Conservation (phyloP, 2,888 invertebrate species). For the Dicycla oo region DNA sequence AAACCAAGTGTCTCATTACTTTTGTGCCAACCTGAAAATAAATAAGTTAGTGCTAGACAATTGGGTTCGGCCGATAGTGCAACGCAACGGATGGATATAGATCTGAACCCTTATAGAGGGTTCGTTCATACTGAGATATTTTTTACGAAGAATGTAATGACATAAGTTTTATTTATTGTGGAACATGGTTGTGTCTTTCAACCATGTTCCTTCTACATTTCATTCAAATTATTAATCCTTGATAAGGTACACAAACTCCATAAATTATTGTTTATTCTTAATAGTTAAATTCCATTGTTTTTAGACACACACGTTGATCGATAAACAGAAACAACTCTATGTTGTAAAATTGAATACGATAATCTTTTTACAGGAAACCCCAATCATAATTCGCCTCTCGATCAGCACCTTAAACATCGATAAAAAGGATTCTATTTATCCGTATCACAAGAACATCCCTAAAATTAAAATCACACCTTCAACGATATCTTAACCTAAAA, state of each 20-base stretch:
- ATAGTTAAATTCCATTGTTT: not conserved
- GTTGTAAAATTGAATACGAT: not conserved
- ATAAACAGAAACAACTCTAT: not conserved
- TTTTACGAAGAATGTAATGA: not conserved
- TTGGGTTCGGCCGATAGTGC: not conserved
- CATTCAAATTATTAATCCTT: not conserved
- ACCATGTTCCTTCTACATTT: not conserved
- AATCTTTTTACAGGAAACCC: not conserved
- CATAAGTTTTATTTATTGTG: too few relatives aligned
- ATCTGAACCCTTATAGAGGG: too few relatives aligned
- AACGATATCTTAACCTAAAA: slow-evolving; percentile 54
- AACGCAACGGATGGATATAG: not conserved
- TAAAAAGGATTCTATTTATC: not conserved
- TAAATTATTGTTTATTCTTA: not conserved
- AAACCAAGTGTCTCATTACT: too few relatives aligned
- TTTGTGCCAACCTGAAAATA: too few relatives aligned
- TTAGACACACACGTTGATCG: not conserved
- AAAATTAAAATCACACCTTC: slow-evolving; percentile 42
- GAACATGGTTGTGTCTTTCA: too few relatives aligned
- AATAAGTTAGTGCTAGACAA: not conserved
- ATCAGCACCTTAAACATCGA: not conserved
- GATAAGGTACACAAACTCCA: not conserved
- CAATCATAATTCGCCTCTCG: not conserved
- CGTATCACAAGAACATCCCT: slow-evolving; percentile 24
- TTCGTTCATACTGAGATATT: not conserved